phyloP scores from a whole-genome alignment of 1,140 invertebrate genomes.

The Halesus radiatus region DNA sequence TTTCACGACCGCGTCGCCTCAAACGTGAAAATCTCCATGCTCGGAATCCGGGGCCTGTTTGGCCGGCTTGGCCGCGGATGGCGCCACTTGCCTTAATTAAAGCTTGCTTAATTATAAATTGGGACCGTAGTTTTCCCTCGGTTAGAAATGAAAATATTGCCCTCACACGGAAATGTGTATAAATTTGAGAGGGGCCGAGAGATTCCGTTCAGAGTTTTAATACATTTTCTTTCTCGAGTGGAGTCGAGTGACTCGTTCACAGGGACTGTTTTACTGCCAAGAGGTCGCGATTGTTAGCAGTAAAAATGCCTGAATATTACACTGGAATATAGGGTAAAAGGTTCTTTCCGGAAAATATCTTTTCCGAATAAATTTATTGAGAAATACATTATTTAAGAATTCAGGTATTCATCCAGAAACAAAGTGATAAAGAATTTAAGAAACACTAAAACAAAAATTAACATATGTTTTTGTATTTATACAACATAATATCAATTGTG shows the following conservation, averaged over 20 bases:
- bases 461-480: no score
- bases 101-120: slow-evolving; percentile 41
- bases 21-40: neutral
- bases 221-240: slow-evolving; percentile 12
- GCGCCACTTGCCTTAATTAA: slow-evolving; percentile 38
- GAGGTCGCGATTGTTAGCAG: neutral
- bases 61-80: slow-evolving; percentile 26
- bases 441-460: no score
- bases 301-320: neutral
- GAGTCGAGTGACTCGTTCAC: slow-evolving; percentile 12
- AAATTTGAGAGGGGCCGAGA: slow-evolving; percentile 27
- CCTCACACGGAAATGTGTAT: slow-evolving; percentile 24
- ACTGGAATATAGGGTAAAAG: no score
- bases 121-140: slow-evolving; percentile 6
- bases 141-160: slow-evolving; percentile 29
- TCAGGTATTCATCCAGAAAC: no score
- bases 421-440: no score
- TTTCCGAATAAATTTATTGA: no score
- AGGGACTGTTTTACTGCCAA: neutral
- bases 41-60: neutral
- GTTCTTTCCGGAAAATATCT: no score
- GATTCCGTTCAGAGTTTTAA: slow-evolving; percentile 6
- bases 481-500: no score
- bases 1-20: no score
- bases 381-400: no score